Conservation (phyloP, 2,113 vertebrate species). For the Morphnarchus princeps region DNA sequence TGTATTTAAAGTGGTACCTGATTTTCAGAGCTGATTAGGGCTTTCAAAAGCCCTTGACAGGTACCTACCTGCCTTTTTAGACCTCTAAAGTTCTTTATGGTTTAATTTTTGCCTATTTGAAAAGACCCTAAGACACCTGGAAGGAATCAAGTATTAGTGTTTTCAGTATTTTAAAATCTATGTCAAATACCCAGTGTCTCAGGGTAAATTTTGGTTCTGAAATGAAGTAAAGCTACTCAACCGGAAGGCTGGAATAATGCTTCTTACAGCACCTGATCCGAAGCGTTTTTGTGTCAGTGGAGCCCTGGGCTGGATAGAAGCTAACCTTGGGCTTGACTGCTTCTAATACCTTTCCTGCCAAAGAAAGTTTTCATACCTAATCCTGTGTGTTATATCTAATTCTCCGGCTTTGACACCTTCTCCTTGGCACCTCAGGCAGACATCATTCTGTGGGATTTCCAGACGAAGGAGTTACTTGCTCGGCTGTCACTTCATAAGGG, state of each 20-base stretch:
- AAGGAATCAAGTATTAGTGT: neutral
- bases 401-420: neutral
- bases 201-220: neutral
- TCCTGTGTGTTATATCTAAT: neutral
- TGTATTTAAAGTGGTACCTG: neutral
- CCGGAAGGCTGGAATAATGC: neutral
- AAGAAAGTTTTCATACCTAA: neutral
- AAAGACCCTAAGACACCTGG: neutral
- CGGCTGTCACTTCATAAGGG: conserved; percentile 83
- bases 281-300: neutral
- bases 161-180: neutral
- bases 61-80: neutral
- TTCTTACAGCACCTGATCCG: neutral
- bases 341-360: neutral
- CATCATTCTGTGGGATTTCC: conserved; percentile 87
- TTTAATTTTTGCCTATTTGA: neutral
- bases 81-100: neutral
- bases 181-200: neutral
- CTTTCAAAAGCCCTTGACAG: neutral
- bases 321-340: neutral
- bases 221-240: neutral
- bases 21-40: neutral
- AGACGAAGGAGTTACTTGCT: conserved; percentile 69
- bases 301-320: neutral
- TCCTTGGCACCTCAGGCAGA: conserved; percentile 74